A percentile compares a stretch with the other conserved stretches of the same genome.
These are phyloP conservation scores for Ornithoptera priamus DNA, from an alignment of 2,888 invertebrate genomes.

Conservation along the genomic window DNA sequence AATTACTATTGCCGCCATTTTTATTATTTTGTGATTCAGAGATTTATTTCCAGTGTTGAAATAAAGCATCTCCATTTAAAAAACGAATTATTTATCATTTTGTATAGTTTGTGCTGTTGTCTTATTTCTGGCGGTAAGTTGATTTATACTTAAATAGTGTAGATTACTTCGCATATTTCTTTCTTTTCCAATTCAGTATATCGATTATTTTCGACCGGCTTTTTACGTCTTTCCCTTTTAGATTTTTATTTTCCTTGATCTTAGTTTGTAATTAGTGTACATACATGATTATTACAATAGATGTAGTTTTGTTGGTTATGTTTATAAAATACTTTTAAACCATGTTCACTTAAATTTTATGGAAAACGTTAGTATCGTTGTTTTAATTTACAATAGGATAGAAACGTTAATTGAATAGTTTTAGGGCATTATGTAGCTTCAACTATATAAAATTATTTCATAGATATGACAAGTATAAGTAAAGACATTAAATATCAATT, in stretches of 20 bases:
- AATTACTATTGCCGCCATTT: conserved; percentile 64
- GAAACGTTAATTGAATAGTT: not conserved
- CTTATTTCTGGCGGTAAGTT: conserved; percentile 19
- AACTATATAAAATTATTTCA: too few relatives aligned
- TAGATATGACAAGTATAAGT: too few relatives aligned
- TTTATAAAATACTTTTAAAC: not conserved
- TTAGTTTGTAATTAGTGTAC: not conserved
- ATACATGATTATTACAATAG: not conserved
- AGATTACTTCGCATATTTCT: conserved; percentile 20
- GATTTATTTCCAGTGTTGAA: conserved; percentile 37
- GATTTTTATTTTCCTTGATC: not conserved
- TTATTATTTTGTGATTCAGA: conserved; percentile 46
- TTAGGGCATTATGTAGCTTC: too few relatives aligned
- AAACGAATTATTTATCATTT: conserved; percentile 21
- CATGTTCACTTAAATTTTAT: not conserved
- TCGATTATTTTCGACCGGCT: conserved; percentile 43
- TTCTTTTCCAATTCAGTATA: conserved; percentile 40
- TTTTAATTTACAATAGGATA: not conserved
- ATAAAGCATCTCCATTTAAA: conserved; percentile 27
- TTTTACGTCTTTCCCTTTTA: conserved; percentile 4
- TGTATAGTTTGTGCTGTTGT: conserved; percentile 25
- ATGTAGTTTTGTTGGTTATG: not conserved
- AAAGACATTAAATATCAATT: too few relatives aligned
- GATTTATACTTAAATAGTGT: not conserved
- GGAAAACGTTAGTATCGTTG: not conserved